A percentile compares a stretch with the other conserved stretches of the same genome.
Evolutionary conservation across 1,140 invertebrate species (phyloP).

Genomic region (Trypoxylus dichotomus): DNA sequence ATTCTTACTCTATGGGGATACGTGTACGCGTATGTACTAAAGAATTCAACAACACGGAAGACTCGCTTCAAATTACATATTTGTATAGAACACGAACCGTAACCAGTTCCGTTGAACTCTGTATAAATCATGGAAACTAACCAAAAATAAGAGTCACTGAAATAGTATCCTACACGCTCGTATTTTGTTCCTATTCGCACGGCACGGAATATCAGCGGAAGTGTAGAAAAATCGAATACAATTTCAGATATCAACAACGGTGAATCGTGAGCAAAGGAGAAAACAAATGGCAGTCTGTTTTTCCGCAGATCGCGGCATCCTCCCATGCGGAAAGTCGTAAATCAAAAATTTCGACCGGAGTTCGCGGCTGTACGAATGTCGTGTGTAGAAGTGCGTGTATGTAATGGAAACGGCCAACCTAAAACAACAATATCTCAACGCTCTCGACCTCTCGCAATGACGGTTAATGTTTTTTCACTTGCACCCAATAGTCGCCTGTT

Average conservation of each 20-base stretch:
- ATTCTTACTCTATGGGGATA: no score
- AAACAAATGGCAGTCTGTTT: constrained; percentile 24
- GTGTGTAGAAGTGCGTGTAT: background rate
- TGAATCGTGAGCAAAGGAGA: background rate
- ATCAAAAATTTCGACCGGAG: background rate
- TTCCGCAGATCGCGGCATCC: constrained; percentile 11
- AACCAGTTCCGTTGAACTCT: no score
- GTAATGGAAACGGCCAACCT: background rate
- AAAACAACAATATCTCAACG: background rate
- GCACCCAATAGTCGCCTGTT: background rate
- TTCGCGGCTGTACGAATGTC: background rate
- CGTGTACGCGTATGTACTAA: no score
- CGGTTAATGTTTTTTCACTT: background rate
- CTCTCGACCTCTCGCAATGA: background rate
- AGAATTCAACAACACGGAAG: no score
- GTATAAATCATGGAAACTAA: no score
- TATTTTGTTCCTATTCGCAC: background rate
- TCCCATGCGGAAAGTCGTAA: constrained; percentile 19
- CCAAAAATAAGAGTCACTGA: no score
- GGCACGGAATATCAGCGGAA: background rate
- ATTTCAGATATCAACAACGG: constrained; percentile 10
- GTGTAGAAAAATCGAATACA: background rate
- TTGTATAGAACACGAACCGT: no score
- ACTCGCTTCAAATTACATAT: no score
- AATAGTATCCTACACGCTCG: background rate